These are phyloP conservation scores for Pocillopora grandis DNA, from an alignment of 92 coral and sea anemone species.

Conservation along the genomic window DNA sequence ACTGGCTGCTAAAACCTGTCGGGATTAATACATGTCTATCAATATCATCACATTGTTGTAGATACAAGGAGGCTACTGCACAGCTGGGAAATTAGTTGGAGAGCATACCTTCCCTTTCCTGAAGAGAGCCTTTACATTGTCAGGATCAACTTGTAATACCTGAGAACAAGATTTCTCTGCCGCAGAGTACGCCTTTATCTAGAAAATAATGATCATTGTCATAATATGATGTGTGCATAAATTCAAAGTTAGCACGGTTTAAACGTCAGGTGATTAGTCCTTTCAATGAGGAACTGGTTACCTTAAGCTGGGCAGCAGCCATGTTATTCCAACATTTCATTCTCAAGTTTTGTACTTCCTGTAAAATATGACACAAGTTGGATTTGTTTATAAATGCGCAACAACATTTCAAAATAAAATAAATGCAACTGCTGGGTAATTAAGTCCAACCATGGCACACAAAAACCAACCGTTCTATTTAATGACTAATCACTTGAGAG, in stretches of 20 bases:
- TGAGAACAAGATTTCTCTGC: conserved; percentile 87
- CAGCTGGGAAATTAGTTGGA: not conserved
- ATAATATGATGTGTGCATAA: not conserved
- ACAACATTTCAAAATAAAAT: not conserved
- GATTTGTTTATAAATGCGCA: not conserved
- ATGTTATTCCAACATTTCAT: conserved; percentile 95
- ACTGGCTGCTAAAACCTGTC: conserved; percentile 78
- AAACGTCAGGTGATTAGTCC: not conserved
- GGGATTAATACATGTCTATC: not conserved
- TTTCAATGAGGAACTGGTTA: not conserved
- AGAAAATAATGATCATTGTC: conserved; percentile 1
- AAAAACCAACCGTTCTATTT: too few relatives aligned
- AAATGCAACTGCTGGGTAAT: not conserved
- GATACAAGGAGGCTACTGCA: too few relatives aligned
- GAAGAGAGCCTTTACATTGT: conserved; percentile 94
- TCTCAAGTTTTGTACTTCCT: conserved; percentile 60
- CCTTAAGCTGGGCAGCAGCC: conserved; percentile 96
- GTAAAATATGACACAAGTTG: not conserved
- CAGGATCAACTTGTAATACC: conserved; percentile 83
- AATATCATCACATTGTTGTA: not conserved
- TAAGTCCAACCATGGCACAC: not conserved
- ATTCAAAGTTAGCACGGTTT: not conserved
- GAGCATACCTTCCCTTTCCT: conserved; percentile 89
- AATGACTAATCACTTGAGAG: too few relatives aligned
- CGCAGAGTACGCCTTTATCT: conserved; percentile 83